Percentiles rank a stretch among this genome's conserved stretches.
Conservation (phyloP, 1,140 invertebrate genomes). For the Pomacea maculata region DNA sequence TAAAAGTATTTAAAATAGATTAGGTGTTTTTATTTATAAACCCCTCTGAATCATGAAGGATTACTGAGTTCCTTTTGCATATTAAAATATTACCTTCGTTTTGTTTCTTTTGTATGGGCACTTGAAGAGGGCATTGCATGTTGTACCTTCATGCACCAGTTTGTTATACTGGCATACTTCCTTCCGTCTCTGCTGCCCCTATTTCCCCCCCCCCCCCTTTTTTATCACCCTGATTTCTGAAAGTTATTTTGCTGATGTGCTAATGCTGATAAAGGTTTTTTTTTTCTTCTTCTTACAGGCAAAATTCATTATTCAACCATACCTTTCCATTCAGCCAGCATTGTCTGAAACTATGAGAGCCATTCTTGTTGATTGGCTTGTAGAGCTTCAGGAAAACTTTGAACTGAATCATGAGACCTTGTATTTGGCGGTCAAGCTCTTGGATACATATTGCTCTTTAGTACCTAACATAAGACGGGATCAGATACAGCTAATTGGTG, state of each 20-base stretch:
- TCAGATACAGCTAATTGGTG: slow-evolving; percentile 87
- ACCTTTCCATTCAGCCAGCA: slow-evolving; percentile 80
- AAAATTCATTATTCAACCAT: slow-evolving; percentile 79
- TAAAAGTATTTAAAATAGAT: too few relatives aligned
- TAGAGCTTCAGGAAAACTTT: slow-evolving; percentile 94
- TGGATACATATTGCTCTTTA: slow-evolving; percentile 87
- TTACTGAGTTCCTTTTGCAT: too few relatives aligned
- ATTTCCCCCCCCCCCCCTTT: too few relatives aligned
- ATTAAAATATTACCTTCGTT: too few relatives aligned
- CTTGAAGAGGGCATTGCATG: too few relatives aligned
- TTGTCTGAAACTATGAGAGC: slow-evolving; percentile 86
- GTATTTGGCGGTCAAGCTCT: slow-evolving; percentile 94
- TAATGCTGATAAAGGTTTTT: neutral
- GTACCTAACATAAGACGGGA: slow-evolving; percentile 64
- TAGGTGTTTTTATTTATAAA: too few relatives aligned
- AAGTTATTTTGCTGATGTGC: neutral
- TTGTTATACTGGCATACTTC: too few relatives aligned
- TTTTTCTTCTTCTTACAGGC: slow-evolving; percentile 62
- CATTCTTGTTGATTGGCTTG: slow-evolving; percentile 97
- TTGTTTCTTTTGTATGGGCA: too few relatives aligned
- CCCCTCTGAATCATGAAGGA: too few relatives aligned
- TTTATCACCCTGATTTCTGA: neutral
- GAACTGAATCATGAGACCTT: slow-evolving; percentile 98
- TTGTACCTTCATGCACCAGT: too few relatives aligned
- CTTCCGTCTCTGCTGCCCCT: too few relatives aligned